These are phyloP conservation scores for Schrankia costaestrigalis DNA, from an alignment of 2,888 invertebrate species.

Conservation along the genomic window DNA sequence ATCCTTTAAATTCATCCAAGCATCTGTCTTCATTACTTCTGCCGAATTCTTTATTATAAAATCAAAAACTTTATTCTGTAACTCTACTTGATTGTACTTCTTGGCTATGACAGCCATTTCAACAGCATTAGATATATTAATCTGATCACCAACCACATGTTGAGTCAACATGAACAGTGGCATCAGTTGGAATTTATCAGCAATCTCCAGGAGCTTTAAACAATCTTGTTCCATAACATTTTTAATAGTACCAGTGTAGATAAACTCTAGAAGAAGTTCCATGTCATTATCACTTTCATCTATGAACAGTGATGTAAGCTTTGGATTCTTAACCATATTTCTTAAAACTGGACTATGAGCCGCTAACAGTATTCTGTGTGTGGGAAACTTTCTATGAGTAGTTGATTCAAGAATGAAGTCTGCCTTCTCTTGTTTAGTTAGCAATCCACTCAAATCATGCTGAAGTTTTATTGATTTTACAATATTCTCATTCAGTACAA, in stretches of 20 bases:
- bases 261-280: conserved; percentile 54
- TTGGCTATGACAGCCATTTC: conserved; percentile 55
- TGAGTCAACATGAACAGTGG: conserved; percentile 47
- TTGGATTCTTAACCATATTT: conserved; percentile 40
- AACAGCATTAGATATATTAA: conserved; percentile 55
- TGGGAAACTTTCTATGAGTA: conserved; percentile 43
- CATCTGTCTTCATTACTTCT: conserved; percentile 48
- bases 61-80: conserved; percentile 46
- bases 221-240: conserved; percentile 48
- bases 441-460: conserved; percentile 44
- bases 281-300: conserved; percentile 54
- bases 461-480: conserved; percentile 52
- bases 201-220: conserved; percentile 47
- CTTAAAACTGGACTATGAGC: conserved; percentile 56
- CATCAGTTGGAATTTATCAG: conserved; percentile 47
- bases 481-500: conserved; percentile 37
- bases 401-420: conserved; percentile 54
- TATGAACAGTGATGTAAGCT: conserved; percentile 33
- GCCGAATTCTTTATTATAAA: conserved; percentile 58
- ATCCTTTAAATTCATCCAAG: conserved; percentile 59
- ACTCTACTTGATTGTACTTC: conserved; percentile 46
- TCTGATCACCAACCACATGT: conserved; percentile 44
- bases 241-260: conserved; percentile 58
- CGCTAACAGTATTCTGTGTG: conserved; percentile 58
- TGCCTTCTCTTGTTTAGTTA: conserved; percentile 43